Conservation (phyloP, 2,113 vertebrate genomes). For the Asarcornis scutulata region DNA sequence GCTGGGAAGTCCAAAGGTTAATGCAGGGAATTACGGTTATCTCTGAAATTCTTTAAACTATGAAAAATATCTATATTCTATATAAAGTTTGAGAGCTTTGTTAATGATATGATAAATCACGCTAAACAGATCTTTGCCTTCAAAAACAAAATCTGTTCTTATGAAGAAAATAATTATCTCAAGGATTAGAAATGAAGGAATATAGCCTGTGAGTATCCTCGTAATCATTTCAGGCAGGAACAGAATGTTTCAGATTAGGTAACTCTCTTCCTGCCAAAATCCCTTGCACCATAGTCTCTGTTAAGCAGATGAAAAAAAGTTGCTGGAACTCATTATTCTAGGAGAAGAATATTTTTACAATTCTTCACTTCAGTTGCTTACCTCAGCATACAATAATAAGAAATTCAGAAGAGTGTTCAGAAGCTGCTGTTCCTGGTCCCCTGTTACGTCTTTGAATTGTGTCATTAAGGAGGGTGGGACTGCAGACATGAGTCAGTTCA, state of each 20-base stretch:
- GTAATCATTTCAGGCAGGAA: conserved; percentile 34
- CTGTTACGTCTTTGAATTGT: neutral
- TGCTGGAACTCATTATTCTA: conserved; percentile 23
- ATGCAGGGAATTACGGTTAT: neutral
- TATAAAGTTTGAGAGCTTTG: neutral
- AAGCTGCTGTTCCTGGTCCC: conserved; percentile 1
- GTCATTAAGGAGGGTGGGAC: neutral
- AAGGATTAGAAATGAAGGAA: neutral
- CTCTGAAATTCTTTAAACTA: neutral
- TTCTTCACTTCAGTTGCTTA: conserved; percentile 19
- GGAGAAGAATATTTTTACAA: neutral
- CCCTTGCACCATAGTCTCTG: neutral
- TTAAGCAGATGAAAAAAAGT: conserved; percentile 21
- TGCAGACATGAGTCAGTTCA: neutral
- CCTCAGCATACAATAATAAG: neutral
- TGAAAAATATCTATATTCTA: neutral
- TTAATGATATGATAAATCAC: neutral
- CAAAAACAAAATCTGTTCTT: neutral
- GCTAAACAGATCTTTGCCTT: neutral
- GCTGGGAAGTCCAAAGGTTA: neutral
- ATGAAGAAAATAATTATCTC: neutral
- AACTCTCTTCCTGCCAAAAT: conserved; percentile 6
- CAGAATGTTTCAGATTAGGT: conserved; percentile 18
- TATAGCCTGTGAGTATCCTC: neutral
- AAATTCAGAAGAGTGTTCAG: neutral